These are phyloP conservation scores for Cephalopholis sonnerati DNA, from an alignment of 2,113 vertebrate genomes.

Conservation along the genomic window DNA sequence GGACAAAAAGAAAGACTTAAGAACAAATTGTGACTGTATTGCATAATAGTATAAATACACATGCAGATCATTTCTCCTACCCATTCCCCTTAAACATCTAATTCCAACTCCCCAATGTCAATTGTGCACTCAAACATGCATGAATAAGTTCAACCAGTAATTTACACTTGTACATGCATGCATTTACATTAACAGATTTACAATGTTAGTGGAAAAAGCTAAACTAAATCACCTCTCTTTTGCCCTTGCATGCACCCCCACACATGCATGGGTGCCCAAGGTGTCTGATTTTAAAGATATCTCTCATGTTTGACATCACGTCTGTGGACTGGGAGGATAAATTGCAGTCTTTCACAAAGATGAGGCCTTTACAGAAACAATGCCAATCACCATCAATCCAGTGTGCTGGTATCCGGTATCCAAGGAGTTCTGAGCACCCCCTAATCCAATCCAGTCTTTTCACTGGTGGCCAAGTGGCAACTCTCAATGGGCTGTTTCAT, in stretches of 20 bases:
- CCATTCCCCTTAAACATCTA: not conserved
- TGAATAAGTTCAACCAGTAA: not conserved
- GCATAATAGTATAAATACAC: not conserved
- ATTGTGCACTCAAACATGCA: too few species aligned
- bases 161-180: not conserved
- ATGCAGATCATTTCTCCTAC: not conserved
- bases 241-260: not conserved
- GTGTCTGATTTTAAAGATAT: slow-evolving; percentile 18
- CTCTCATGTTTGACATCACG: slow-evolving; percentile 22
- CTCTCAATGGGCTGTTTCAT: slow-evolving; percentile 74
- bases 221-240: not conserved
- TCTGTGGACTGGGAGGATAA: slow-evolving; percentile 38
- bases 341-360: slow-evolving; percentile 52
- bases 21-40: not conserved
- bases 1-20: not conserved
- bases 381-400: slow-evolving; percentile 67
- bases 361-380: slow-evolving; percentile 57
- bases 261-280: not conserved
- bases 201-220: not conserved
- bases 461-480: slow-evolving; percentile 74
- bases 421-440: slow-evolving; percentile 71
- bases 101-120: not conserved
- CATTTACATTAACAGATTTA: not conserved
- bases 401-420: slow-evolving; percentile 70
- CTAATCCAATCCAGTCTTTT: slow-evolving; percentile 72